Evolutionary conservation across 64 coral and sea anemone species (phyloP), one percentile per base, ranked within the genome.

Genomic region (Acropora tenuis): DNA sequence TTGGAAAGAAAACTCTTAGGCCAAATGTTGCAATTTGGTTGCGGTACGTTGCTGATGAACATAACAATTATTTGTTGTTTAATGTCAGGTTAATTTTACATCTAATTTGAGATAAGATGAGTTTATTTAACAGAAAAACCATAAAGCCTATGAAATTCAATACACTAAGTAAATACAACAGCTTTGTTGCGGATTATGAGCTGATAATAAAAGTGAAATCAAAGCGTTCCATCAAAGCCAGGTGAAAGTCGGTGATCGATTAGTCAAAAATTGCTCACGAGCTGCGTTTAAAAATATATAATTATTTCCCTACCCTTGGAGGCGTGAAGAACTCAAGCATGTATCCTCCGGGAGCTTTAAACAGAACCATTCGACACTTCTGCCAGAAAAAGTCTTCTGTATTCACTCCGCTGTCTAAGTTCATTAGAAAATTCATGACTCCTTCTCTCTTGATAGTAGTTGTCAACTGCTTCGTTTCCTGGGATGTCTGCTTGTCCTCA

Each of bases 351-450:
- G 97, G 97, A 9, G 97, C 97, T 89, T 99, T 99, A 50, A 96
- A 89, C 47, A 99, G 46, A 43, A 99, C 88, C 46, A 99, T 74
- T 53, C 97, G 91, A 57, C 94, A 99, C 89, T 99, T 99, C 69
- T 99, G 97, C 97, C 97, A 99, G 63, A 99, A 99, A 67, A 93
- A 99, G 69, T 99, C 97, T 55, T 99, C 97, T 43, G 94, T 91
- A 85, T 99, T 93, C 17, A 95, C 84, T 48, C 97, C 94, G 20
- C 89, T 86, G 13, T 99, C 97, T 52, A 99, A 83, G 72, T 99
- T 99, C 88, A 99, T 95, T 4, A 99, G 80, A 92, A 93, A 99
- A 42, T 94, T 95, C 94, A 99, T 91, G 16, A 99, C 41, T 40
- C 90, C 92, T 88, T 99, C 97, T 59, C 92, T 89, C 49, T 90